Percentiles rank a stretch among this genome's conserved stretches.
phyloP scores from a whole-genome alignment of 2,797 vertebrate genomes.

The Gallirallus australis region DNA sequence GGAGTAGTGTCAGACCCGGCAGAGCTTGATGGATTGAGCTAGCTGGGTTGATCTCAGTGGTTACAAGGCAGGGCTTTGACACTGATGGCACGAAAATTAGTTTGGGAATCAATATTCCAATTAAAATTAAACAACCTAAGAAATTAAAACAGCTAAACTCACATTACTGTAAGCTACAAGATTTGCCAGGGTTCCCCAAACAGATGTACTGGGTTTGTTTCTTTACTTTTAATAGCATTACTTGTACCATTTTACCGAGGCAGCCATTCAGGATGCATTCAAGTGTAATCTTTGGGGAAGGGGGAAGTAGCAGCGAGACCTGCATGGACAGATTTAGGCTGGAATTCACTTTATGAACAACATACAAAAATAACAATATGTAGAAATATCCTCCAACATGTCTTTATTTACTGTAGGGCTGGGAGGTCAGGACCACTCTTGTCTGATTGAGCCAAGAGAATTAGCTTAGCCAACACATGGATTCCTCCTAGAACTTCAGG shows the following conservation, averaged over 20 bases:
- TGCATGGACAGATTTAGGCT: not conserved
- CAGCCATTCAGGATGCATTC: not conserved
- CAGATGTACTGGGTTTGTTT: not conserved
- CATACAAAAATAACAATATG: not conserved
- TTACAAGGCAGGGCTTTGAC: not conserved
- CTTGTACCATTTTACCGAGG: not conserved
- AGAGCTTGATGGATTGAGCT: not conserved
- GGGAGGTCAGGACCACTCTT: not conserved
- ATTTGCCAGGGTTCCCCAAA: not conserved
- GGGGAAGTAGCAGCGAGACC: not conserved
- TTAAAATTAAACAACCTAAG: slow-evolving; percentile 20
- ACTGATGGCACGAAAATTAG: not conserved
- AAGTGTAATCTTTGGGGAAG: not conserved
- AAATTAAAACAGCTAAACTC: not conserved
- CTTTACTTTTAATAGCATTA: not conserved
- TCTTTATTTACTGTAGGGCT: not conserved
- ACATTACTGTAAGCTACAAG: not conserved
- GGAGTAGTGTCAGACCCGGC: not conserved
- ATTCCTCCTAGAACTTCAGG: not conserved
- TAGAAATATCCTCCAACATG: not conserved
- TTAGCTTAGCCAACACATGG: not conserved
- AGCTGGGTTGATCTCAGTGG: not conserved
- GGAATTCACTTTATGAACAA: not conserved
- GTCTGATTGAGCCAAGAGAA: not conserved
- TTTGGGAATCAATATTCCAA: slow-evolving; percentile 12